Evolutionary conservation across 2,797 vertebrate genomes (phyloP), one percentile per base, ranked within the genome.

Genomic region (Enteromius paludinosus): DNA sequence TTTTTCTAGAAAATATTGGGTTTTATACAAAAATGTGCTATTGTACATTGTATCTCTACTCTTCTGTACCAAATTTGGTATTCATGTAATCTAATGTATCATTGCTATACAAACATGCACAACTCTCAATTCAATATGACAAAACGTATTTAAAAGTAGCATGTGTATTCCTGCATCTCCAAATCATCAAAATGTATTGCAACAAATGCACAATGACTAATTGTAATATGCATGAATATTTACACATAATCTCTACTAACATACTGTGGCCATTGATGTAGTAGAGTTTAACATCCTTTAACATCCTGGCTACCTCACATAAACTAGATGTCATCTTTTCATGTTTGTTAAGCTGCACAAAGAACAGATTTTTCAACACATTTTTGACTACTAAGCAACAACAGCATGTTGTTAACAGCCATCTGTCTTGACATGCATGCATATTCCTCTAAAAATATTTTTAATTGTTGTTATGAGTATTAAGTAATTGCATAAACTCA

Each of bases 341-440:
- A 28, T 14, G 28, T 47, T 38, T 28, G 68, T 71, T 47, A 20
- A 54, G 20, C 2, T 62, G n/a, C 35, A 41, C 5, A 43, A 61
- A 47, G 8, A 38, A 71, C 68, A 71, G 38, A 47, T 45, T 71
- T 66, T 10, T 45, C 25, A 54, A 10, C 56, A 38, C 20, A 38
- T 52, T 52, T 71, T 47, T 33, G 4, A 61, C 12, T 47, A 41
- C 23, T 47, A 28, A 25, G 15, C 28, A 49, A 52, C 28, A 81
- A 54, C 35, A 49, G 33, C 64, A n/a, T 12, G 35, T 30, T 41
- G 33, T 35, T 14, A 65, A 49, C 25, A 38, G 15, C 15, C 30
- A 33, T 80, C 23, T 71, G 78, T 62, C 28, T 64, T 52, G 30
- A 81, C 43, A 62, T 49, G 68, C 54, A 71, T 1, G 8, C 20